phyloP scores from a whole-genome alignment of 2,797 vertebrate species.

The Dermochelys coriacea region DNA sequence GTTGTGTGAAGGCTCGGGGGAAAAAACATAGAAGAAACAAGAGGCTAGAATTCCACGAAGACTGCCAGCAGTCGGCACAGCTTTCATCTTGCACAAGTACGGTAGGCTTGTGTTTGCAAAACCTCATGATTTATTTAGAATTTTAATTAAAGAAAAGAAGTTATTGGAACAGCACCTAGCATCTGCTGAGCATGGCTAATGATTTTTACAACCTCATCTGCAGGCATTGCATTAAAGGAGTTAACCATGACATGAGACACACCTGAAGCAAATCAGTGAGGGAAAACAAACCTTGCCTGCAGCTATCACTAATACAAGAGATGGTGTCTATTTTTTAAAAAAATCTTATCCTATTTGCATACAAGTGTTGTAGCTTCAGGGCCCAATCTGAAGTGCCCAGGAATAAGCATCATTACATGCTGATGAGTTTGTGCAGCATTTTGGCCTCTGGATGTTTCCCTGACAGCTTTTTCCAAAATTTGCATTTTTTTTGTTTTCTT shows the following conservation, averaged over 20 bases:
- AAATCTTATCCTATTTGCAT: neutral
- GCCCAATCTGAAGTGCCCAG: neutral
- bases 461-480: conserved; percentile 18
- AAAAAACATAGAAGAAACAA: neutral
- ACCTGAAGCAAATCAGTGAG: conserved; percentile 37
- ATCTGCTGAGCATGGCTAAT: conserved; percentile 50
- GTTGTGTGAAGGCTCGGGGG: conserved; percentile 34
- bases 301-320: conserved; percentile 26
- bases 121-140: conserved; percentile 74
- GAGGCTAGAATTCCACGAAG: conserved; percentile 19
- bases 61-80: conserved; percentile 4
- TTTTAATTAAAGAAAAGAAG: conserved; percentile 75
- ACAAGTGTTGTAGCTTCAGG: neutral
- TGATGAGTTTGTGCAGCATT: neutral
- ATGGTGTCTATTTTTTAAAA: neutral
- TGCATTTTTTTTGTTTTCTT: neutral
- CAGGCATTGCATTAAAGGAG: conserved; percentile 65
- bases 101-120: conserved; percentile 34
- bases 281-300: conserved; percentile 33
- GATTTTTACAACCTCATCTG: conserved; percentile 69
- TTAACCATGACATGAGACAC: neutral
- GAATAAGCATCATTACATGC: neutral
- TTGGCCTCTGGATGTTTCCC: neutral
- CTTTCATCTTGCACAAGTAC: conserved; percentile 46
- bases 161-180: conserved; percentile 55